phyloP scores from a whole-genome alignment of 1,140 invertebrate species.

The Drosophila lini region DNA sequence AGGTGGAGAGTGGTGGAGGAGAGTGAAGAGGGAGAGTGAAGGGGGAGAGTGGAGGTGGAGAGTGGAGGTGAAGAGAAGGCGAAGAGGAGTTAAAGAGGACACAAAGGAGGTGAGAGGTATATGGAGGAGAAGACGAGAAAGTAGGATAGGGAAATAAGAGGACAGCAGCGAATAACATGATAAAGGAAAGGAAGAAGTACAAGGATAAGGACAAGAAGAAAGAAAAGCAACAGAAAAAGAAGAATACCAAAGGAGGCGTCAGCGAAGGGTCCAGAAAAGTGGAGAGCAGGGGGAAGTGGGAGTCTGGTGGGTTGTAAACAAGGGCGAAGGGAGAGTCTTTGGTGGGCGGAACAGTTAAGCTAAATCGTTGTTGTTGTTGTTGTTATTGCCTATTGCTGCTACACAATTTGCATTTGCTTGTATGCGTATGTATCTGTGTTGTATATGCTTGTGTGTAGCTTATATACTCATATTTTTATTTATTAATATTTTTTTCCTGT shows the following conservation, averaged over 20 bases:
- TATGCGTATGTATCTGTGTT: constrained; percentile 5
- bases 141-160: neutral
- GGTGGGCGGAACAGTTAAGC: constrained; percentile 21
- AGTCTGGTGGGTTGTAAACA: neutral
- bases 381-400: constrained; percentile 13
- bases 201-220: neutral
- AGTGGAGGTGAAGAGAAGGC: neutral
- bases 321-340: neutral
- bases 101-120: neutral
- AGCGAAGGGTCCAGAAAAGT: neutral
- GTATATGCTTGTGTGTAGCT: neutral
- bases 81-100: neutral
- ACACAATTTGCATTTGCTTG: constrained; percentile 29
- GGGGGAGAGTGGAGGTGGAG: neutral
- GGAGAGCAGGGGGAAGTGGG: neutral
- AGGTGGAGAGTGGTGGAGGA: neutral
- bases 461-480: constrained; percentile 9
- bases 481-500: neutral
- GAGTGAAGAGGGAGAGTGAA: neutral
- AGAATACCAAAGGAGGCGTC: neutral
- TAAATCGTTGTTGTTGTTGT: constrained; percentile 27
- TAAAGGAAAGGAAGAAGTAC: neutral
- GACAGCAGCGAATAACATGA: neutral
- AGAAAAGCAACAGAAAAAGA: neutral
- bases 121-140: too few species aligned